Conservation (phyloP, 2,888 invertebrate species). For the Heteromyza rotundicornis region DNA sequence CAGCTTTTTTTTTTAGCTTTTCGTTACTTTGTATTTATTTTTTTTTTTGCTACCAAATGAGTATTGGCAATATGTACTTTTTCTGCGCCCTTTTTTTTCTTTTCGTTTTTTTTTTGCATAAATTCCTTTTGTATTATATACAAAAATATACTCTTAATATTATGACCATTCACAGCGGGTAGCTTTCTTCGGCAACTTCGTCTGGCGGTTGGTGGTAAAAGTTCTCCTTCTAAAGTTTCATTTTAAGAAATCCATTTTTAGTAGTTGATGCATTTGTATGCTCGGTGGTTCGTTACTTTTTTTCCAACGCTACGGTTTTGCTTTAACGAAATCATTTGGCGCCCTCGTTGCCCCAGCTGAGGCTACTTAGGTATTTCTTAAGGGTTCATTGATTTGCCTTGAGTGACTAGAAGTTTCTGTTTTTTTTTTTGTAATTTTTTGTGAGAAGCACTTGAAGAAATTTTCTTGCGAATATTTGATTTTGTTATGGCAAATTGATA, state of each 20-base stretch:
- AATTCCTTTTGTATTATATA: constrained; percentile 9
- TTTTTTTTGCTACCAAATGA: constrained; percentile 2
- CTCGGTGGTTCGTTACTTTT: not conserved
- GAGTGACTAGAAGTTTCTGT: not conserved
- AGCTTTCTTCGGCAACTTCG: not conserved
- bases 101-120: constrained; percentile 20
- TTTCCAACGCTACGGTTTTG: no score
- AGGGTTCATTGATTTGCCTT: constrained; percentile 11
- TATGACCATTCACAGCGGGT: constrained; percentile 15
- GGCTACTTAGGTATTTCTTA: not conserved
- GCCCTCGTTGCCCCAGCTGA: constrained; percentile 38
- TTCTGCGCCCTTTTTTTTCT: constrained; percentile 14
- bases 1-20: not conserved
- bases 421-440: not conserved
- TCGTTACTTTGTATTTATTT: not conserved
- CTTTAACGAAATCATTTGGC: constrained; percentile 37
- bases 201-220: not conserved
- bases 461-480: not conserved
- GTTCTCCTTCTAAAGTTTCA: not conserved
- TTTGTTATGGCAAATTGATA: not conserved
- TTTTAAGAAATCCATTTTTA: not conserved
- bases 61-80: constrained; percentile 28
- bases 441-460: not conserved
- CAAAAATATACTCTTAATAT: not conserved
- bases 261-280: not conserved